Conservation (phyloP, 2,888 invertebrate species). For the Scrobipalpa costella region DNA sequence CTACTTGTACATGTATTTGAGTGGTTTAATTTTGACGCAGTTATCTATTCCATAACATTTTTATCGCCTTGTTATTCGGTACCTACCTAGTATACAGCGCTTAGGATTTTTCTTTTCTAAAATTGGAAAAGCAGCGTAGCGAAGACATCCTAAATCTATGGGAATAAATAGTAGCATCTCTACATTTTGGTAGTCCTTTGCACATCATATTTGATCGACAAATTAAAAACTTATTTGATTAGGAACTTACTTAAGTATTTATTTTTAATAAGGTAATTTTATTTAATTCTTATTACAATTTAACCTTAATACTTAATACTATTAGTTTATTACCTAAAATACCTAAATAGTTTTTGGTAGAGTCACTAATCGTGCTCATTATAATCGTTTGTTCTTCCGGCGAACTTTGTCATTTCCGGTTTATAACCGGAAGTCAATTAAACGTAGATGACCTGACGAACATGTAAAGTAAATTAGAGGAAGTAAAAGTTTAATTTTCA, state of each 20-base stretch:
- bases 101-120: no score
- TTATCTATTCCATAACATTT: conserved; percentile 6
- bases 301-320: background rate
- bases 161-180: no score
- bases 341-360: background rate
- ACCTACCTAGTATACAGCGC: no score
- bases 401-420: background rate
- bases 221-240: no score
- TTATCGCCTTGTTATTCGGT: no score
- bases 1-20: background rate
- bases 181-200: no score
- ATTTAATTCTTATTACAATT: background rate
- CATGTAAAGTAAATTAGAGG: background rate
- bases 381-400: background rate
- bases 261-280: background rate
- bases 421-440: background rate
- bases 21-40: conserved; percentile 18
- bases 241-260: background rate
- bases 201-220: no score
- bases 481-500: background rate
- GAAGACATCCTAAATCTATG: no score
- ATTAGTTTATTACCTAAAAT: no score
- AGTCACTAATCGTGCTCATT: background rate
- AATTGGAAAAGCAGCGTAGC: no score
- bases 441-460: background rate